Evolutionary conservation across 2,797 vertebrate species (phyloP).

Genomic region (Dallia pectoralis): DNA sequence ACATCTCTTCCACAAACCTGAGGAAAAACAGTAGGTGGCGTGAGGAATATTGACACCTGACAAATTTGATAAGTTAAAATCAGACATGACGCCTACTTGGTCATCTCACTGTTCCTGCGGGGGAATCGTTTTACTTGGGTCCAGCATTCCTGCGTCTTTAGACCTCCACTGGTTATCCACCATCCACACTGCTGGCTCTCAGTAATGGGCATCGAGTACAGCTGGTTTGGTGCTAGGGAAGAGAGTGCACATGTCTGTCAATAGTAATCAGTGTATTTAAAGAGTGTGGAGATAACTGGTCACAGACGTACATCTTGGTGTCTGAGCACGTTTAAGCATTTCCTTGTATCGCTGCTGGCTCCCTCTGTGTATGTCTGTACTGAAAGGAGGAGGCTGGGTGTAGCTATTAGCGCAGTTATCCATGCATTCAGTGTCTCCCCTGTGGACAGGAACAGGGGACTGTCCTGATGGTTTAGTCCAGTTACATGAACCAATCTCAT

Average conservation of each 20-base stretch:
- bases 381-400: constrained; percentile 40
- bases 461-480: constrained; percentile 8
- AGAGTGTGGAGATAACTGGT: neutral
- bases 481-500: neutral
- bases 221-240: constrained; percentile 75
- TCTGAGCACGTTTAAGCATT: constrained; percentile 47
- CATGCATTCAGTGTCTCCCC: constrained; percentile 11
- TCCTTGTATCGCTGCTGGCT: constrained; percentile 66
- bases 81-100: constrained; percentile 62
- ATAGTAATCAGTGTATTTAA: neutral
- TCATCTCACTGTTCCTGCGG: constrained; percentile 74
- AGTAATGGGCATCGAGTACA: constrained; percentile 75
- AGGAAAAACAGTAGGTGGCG: constrained; percentile 13
- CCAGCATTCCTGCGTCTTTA: constrained; percentile 63
- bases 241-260: neutral
- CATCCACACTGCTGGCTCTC: constrained; percentile 79
- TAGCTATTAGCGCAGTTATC: constrained; percentile 27
- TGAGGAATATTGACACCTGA: neutral
- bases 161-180: constrained; percentile 52
- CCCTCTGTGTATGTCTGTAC: constrained; percentile 58
- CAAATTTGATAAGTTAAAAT: neutral
- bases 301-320: constrained; percentile 53
- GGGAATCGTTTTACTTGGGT: constrained; percentile 58
- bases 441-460: constrained; percentile 11
- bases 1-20: constrained; percentile 75